These are phyloP conservation scores for Slavum lentiscoides DNA, from an alignment of 2,888 invertebrate species.

Conservation along the genomic window DNA sequence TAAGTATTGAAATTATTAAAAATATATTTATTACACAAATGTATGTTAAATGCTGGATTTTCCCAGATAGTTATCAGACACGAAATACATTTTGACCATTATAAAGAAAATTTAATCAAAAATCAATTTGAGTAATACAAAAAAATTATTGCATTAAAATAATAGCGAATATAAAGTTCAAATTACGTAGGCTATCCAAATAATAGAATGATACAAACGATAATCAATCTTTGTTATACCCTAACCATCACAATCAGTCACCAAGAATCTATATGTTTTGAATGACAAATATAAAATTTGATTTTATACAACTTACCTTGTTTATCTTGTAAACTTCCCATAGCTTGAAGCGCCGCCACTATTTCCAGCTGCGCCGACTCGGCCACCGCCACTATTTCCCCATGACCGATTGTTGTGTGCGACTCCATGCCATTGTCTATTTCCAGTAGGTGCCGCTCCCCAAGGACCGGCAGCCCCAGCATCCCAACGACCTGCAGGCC, in stretches of 20 bases:
- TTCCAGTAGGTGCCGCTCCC: conserved; percentile 34
- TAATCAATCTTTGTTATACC: no score
- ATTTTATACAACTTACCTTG: conserved; percentile 23
- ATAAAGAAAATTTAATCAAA: no score
- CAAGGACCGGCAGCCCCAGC: conserved; percentile 32
- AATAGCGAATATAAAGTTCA: no score
- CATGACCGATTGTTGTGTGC: conserved; percentile 43
- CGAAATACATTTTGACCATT: no score
- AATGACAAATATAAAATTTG: not conserved
- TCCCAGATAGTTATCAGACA: no score
- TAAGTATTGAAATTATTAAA: not conserved
- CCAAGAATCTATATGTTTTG: not conserved
- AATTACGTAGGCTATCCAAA: no score
- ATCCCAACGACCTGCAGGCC: conserved; percentile 47
- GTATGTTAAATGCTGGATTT: no score
- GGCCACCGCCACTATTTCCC: conserved; percentile 43
- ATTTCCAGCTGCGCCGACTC: conserved; percentile 51
- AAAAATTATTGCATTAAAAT: no score
- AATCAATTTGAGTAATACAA: no score
- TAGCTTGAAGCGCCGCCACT: conserved; percentile 49
- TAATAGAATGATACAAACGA: no score
- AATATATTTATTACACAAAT: no score
- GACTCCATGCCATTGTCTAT: conserved; percentile 50
- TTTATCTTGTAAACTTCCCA: conserved; percentile 52
- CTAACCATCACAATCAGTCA: no score